Evolutionary conservation across 2,113 vertebrate genomes (phyloP).

Genomic region (cat (Felis catus)): F.catus_Fca126_mat1.0 CM031412.1:191596001-191596500

Average conservation of each 20-base stretch:
- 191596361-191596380: neutral
- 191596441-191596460: neutral
- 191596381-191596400: neutral
- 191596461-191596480: neutral
- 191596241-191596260: neutral
- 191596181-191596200: constrained; percentile 41
- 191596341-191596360: neutral
- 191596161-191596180: constrained; percentile 65
- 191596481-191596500: neutral
- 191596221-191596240: constrained; percentile 17
- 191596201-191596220: constrained; percentile 48
- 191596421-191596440: neutral
- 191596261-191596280: constrained; percentile 11
- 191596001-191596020: constrained; percentile 39
- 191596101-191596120: constrained; percentile 66
- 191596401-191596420: constrained; percentile 33
- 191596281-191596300: constrained; percentile 32
- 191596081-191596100: neutral
- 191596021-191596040: constrained; percentile 45
- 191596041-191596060: constrained; percentile 55
- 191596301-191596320: constrained; percentile 37
- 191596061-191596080: constrained; percentile 47
- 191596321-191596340: neutral
- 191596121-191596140: constrained; percentile 78
- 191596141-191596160: constrained; percentile 80